A percentile compares a stretch with the other conserved stretches of the same genome.
These are phyloP conservation scores for Sinocyclocheilus rhinocerous DNA, from an alignment of 2,113 vertebrate species.

Conservation along the genomic window DNA sequence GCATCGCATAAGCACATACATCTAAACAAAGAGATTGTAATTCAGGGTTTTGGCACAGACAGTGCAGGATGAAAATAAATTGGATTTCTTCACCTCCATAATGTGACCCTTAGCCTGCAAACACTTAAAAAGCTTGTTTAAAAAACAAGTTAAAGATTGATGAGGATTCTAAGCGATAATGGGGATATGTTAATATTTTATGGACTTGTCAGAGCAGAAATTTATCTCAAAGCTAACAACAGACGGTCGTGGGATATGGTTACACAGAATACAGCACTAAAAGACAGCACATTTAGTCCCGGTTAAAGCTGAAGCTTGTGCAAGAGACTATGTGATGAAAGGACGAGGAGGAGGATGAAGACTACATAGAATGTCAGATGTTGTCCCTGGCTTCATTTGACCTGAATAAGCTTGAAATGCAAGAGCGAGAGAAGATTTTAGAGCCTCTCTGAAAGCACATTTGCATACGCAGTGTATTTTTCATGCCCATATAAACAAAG, in stretches of 20 bases:
- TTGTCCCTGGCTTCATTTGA: slow-evolving; percentile 19
- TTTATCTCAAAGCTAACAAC: slow-evolving; percentile 27
- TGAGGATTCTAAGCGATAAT: slow-evolving; percentile 6
- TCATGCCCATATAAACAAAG: background rate
- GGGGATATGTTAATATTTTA: slow-evolving; percentile 37
- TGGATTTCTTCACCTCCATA: background rate
- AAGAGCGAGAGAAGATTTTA: slow-evolving; percentile 21
- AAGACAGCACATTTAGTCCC: background rate
- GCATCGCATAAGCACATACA: background rate
- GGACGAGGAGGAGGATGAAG: background rate
- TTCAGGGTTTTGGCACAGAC: background rate
- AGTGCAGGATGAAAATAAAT: too few relatives aligned
- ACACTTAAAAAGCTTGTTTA: background rate
- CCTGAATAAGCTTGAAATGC: slow-evolving; percentile 24
- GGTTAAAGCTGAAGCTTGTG: slow-evolving; percentile 8
- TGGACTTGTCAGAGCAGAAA: slow-evolving; percentile 13
- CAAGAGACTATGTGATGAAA: background rate
- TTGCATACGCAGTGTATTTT: background rate
- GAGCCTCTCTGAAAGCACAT: slow-evolving; percentile 10
- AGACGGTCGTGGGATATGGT: background rate
- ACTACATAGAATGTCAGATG: background rate
- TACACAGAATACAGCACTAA: slow-evolving; percentile 9
- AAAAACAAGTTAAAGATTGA: slow-evolving; percentile 33
- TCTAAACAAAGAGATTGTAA: background rate
- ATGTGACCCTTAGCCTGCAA: background rate